A percentile compares a stretch with the other conserved stretches of the same genome.
These are phyloP conservation scores for Pristionchus japonicus DNA, from an alignment of 2,888 invertebrate genomes.

Conservation along the genomic window DNA sequence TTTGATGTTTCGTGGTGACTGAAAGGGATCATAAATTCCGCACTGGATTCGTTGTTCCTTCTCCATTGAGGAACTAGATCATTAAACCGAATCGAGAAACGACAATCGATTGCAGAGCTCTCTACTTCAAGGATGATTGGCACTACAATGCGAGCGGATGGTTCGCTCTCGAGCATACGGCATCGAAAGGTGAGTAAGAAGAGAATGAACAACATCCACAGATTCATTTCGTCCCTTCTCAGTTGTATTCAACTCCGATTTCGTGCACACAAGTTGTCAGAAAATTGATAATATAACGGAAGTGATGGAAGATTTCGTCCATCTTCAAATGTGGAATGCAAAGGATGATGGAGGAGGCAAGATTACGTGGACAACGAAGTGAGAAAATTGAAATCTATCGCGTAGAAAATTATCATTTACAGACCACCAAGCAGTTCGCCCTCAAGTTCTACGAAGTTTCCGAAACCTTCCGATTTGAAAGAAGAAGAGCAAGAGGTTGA, in stretches of 20 bases:
- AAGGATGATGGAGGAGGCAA: neutral
- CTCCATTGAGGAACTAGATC: neutral
- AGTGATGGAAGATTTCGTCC: constrained; percentile 20
- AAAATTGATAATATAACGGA: neutral
- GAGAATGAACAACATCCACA: neutral
- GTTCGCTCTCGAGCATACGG: neutral
- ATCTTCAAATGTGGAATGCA: constrained; percentile 32
- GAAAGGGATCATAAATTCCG: neutral
- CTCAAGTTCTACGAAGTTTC: neutral
- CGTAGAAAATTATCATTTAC: no score
- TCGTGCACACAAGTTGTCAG: constrained; percentile 34
- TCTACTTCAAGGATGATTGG: constrained; percentile 30
- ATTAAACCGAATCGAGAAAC: neutral
- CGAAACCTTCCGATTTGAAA: neutral
- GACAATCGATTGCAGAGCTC: neutral
- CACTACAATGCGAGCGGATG: constrained; percentile 26
- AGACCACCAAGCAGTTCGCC: neutral
- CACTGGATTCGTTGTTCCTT: neutral
- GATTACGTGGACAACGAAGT: neutral
- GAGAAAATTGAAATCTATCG: neutral
- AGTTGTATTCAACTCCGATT: constrained; percentile 43
- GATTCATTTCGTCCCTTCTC: neutral
- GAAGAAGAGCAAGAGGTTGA: neutral
- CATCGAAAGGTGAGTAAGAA: neutral
- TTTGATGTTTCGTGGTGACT: neutral